Evolutionary conservation across 2,888 invertebrate genomes (phyloP), one percentile per base, ranked within the genome.

Genomic region (Cheilosia scutellata): DNA sequence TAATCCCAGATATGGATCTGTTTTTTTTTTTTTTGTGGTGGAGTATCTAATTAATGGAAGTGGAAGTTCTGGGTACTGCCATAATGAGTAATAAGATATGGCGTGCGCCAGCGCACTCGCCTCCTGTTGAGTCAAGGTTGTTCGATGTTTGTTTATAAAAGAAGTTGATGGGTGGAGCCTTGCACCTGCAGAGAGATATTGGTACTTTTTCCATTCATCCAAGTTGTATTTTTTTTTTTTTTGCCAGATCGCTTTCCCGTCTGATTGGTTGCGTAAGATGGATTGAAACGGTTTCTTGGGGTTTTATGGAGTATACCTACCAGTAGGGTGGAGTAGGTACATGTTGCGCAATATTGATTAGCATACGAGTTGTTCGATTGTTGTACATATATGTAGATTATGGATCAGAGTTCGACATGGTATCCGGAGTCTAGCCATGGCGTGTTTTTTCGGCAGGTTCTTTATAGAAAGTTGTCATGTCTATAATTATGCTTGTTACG

Each of bases 311-410:
- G 42, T 27, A n/a, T n/a, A 47, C 51, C 16, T 51, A 31, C 11
- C 3, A 4, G 11, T 25, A 65, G 75, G 55, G 82, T 82, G 76
- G 70, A 82, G 68, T n/a, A n/a, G n/a, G n/a, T n/a, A 31, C 16
- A 7, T 53, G 25, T 76, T 82, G 76, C 76, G 76, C 80, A 82
- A 82, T 70, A 82, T 5, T 5, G 27, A 82, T 76, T 82, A 76
- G 70, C 76, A 82, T 82, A 82, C 58, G 53, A 63, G 57, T 58
- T 63, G 37, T 37, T 16, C 29, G 49, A 82, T 70, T 76, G 63
- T 65, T 51, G 57, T 63, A 44, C 51, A 37, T 82, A 44, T 57
- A 37, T 82, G 51, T 57, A 51, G 68, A 51, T 65, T 70, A 63
- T 57, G 37, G 76, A 51, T 58, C 33, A 25, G 6, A 40, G n/a